Evolutionary conservation across 2,797 vertebrate species (phyloP), one percentile per base, ranked within the genome.

Genomic region (Orientallactaga sibirica): DNA sequence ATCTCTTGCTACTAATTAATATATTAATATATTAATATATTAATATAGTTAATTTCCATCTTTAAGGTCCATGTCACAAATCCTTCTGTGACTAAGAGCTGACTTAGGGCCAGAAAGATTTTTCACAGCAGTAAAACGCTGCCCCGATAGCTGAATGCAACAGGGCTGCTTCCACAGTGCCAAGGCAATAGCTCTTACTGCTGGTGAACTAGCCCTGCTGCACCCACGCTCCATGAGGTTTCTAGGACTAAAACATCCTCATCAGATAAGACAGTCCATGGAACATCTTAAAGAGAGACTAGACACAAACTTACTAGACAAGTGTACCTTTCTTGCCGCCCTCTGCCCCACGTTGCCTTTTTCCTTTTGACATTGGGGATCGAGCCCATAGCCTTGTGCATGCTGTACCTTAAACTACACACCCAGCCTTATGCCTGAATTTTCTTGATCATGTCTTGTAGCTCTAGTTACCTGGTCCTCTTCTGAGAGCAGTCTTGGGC

Each of bases 161-260:
- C 68, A 87, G 71, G 96, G 96, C 94, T 97, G 96, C 93, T 92
- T 3, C 94, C 97, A 95, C 80, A 64, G 62, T 25, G 85, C 82
- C 81, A 0, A 71, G 76, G 29, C 33, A 7, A 61, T 18, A 20
- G n/a, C 8, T 9, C 18, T 33, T 52, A 5, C 24, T 41, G 81
- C 33, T 52, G 4, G 24, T 41, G 81, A 83, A 61, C 24, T 33
- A 14, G 27, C 74, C 1, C 12, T 3, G 0, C 7, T 41, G 33
- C 15, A 73, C 14, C 16, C 27, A 55, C 29, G 20, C 52, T 41
- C 12, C 29, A 4, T 8, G 27, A 20, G 37, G 48, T 77, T 85
- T 92, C 85, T 14, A 71, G 55, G 10, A 4, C 58, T 87, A 62
- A 87, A 70, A 86, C 52, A 70, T 1, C 24, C 6, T 66, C 7